These are phyloP conservation scores for Microtus montanus DNA, from an alignment of 2,113 vertebrate species.

Conservation along the genomic window DNA sequence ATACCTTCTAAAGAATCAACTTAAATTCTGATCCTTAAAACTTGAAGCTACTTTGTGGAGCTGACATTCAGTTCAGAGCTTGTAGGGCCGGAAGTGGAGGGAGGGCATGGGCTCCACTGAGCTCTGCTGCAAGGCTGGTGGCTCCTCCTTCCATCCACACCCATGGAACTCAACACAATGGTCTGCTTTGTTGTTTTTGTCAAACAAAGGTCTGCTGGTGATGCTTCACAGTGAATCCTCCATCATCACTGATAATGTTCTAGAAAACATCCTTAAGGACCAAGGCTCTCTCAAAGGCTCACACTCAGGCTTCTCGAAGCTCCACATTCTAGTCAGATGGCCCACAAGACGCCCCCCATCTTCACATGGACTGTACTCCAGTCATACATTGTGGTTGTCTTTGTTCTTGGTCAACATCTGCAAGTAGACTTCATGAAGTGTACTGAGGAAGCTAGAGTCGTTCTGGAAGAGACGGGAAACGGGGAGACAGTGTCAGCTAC, in stretches of 20 bases:
- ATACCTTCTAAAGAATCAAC: constrained; percentile 34
- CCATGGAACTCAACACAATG: constrained; percentile 76
- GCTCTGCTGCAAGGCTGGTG: constrained; percentile 37
- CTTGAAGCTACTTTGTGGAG: constrained; percentile 57
- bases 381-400: constrained; percentile 92
- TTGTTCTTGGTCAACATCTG: constrained; percentile 93
- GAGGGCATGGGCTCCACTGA: neutral
- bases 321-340: constrained; percentile 81
- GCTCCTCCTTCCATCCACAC: constrained; percentile 53
- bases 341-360: constrained; percentile 73
- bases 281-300: constrained; percentile 79
- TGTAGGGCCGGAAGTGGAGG: neutral
- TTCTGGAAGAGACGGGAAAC: constrained; percentile 86
- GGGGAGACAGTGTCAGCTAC: neutral
- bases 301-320: constrained; percentile 82
- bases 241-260: constrained; percentile 83
- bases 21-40: constrained; percentile 64
- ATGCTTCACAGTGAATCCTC: constrained; percentile 87
- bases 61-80: constrained; percentile 24
- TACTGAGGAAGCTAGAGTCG: constrained; percentile 92
- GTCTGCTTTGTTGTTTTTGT: constrained; percentile 52
- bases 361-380: constrained; percentile 28
- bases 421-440: constrained; percentile 95
- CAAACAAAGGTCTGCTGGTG: constrained; percentile 88
- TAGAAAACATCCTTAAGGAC: constrained; percentile 82